Evolutionary conservation across 1,140 invertebrate species (phyloP).

Genomic region (Eumaeus atala): DNA sequence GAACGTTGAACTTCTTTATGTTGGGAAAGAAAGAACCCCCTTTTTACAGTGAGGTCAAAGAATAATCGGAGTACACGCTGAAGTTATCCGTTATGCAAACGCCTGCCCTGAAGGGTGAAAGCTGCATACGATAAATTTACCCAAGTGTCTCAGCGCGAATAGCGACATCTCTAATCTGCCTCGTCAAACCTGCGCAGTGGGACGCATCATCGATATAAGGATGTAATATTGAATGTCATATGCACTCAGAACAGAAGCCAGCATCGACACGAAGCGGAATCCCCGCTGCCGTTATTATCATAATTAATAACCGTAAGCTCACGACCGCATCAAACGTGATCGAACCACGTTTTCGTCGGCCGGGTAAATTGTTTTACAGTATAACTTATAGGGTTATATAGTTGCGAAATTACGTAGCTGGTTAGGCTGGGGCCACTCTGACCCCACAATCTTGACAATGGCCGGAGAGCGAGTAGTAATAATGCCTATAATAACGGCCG

Average conservation of each 20-base stretch:
- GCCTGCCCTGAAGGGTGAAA: too few relatives aligned
- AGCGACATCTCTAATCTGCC: too few relatives aligned
- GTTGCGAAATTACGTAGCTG: conserved; percentile 62
- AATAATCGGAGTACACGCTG: too few relatives aligned
- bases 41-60: too few relatives aligned
- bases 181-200: too few relatives aligned
- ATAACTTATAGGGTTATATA: conserved; percentile 66
- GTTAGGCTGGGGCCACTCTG: conserved; percentile 49
- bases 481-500: conserved; percentile 65
- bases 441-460: conserved; percentile 73
- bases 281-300: conserved; percentile 55
- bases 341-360: conserved; percentile 39
- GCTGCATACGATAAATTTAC: too few relatives aligned
- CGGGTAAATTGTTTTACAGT: conserved; percentile 67
- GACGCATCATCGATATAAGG: too few relatives aligned
- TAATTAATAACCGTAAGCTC: conserved; percentile 65
- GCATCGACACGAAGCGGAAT: conserved; percentile 40
- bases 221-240: conserved; percentile 16
- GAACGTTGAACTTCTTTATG: too few relatives aligned
- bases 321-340: conserved; percentile 61
- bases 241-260: conserved; percentile 24
- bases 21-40: too few relatives aligned
- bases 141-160: too few relatives aligned
- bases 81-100: too few relatives aligned
- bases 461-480: conserved; percentile 55